phyloP scores from a whole-genome alignment of 1,140 invertebrate genomes.

The Orussus abietinus region DNA sequence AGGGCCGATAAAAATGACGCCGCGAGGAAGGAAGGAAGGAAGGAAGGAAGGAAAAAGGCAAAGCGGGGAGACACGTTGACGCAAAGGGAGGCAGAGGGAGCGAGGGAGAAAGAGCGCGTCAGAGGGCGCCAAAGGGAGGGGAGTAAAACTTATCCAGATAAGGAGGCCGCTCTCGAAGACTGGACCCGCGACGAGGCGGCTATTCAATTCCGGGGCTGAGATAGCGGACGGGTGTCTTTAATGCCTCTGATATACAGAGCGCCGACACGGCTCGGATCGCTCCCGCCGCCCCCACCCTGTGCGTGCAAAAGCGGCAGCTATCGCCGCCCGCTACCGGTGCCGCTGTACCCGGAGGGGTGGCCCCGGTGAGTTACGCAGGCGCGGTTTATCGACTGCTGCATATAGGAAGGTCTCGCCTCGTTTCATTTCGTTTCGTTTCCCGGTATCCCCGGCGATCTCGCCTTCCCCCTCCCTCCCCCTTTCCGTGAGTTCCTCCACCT shows the following conservation, averaged over 20 bases:
- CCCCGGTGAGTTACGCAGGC: constrained; percentile 29
- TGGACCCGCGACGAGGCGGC: too few species aligned
- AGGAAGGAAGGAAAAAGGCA: constrained; percentile 18
- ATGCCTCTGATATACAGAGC: constrained; percentile 32
- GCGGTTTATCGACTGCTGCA: constrained; percentile 32
- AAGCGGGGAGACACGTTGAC: neutral
- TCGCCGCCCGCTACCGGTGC: too few species aligned
- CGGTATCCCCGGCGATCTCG: constrained; percentile 32
- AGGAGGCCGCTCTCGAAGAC: too few species aligned
- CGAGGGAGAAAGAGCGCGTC: too few species aligned
- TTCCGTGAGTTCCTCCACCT: neutral
- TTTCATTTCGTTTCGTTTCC: constrained; percentile 27
- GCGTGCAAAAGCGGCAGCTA: too few species aligned
- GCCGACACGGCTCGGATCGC: neutral
- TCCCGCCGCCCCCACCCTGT: too few species aligned
- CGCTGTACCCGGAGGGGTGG: constrained; percentile 7
- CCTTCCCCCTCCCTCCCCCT: constrained; percentile 1
- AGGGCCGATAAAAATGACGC: too few species aligned
- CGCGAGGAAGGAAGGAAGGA: constrained; percentile 20
- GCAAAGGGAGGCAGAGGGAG: neutral
- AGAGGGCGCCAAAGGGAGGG: too few species aligned
- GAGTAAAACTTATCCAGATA: too few species aligned
- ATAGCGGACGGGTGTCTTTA: constrained; percentile 24
- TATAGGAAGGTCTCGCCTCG: constrained; percentile 18
- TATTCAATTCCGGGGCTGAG: constrained; percentile 1